These are phyloP conservation scores for Potorous gilbertii DNA, from an alignment of 2,797 vertebrate genomes.

Conservation along the genomic window DNA sequence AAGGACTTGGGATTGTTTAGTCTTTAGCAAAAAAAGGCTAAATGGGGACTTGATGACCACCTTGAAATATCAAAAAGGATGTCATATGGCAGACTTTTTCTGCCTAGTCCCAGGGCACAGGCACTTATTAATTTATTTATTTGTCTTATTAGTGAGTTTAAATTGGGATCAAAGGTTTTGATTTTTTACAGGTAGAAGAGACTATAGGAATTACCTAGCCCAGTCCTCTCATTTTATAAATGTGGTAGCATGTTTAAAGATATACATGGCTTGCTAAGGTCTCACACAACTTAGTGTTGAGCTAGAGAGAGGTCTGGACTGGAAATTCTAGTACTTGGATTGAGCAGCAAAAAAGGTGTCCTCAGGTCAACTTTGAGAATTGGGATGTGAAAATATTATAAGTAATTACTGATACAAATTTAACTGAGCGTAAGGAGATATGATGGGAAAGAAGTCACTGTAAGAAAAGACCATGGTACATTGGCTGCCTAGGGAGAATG, in stretches of 20 bases:
- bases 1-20: neutral
- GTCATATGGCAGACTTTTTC: neutral
- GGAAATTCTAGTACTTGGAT: neutral
- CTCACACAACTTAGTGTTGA: neutral
- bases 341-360: neutral
- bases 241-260: neutral
- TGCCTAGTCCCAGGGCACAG: neutral
- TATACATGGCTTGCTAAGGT: neutral
- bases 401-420: neutral
- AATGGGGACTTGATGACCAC: neutral
- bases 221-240: neutral
- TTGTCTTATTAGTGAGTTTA: constrained; percentile 2
- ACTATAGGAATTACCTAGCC: neutral
- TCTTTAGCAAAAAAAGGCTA: neutral
- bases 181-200: neutral
- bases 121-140: neutral
- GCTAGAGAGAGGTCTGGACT: neutral
- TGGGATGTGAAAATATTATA: neutral
- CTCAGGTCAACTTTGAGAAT: neutral
- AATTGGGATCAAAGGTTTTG: neutral
- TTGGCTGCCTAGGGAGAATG: neutral
- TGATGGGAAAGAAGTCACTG: neutral
- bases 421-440: neutral
- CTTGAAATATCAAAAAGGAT: neutral
- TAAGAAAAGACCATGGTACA: neutral